phyloP scores from a whole-genome alignment of 2,888 invertebrate species.

The Drosophila macrothrix region DNA sequence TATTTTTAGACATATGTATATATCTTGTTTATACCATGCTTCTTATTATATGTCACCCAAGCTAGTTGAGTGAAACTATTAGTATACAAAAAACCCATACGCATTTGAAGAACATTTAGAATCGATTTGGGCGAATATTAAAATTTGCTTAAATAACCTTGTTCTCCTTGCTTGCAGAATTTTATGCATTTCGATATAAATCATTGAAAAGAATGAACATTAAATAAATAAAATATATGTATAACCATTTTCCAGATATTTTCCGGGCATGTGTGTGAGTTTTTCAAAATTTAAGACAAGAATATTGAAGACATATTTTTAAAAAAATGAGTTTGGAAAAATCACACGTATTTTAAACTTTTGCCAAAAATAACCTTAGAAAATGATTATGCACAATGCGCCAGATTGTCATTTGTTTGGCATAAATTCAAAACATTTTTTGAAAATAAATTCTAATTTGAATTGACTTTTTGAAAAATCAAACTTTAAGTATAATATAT shows the following conservation, averaged over 20 bases:
- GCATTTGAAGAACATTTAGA: not conserved
- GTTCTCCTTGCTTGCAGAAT: not conserved
- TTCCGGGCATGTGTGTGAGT: too few species aligned
- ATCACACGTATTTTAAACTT: not conserved
- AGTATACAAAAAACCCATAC: not conserved
- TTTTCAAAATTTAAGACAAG: not conserved
- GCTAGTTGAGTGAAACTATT: too few species aligned
- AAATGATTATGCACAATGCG: not conserved
- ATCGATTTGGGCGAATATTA: not conserved
- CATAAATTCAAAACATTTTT: not conserved
- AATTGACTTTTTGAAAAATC: not conserved
- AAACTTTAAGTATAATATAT: not conserved
- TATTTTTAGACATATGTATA: too few species aligned
- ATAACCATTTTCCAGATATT: not conserved
- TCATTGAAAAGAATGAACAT: not conserved
- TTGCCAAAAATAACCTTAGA: not conserved
- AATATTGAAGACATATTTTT: not conserved
- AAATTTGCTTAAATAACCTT: not conserved
- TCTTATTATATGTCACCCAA: too few species aligned
- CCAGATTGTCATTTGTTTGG: not conserved
- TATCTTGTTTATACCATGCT: too few species aligned
- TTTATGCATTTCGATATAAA: not conserved
- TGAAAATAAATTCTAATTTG: not conserved
- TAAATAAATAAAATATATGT: not conserved
- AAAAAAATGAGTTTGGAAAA: not conserved